Conservation (phyloP, 1,140 invertebrate species). For the Zaprionus inermis region DNA sequence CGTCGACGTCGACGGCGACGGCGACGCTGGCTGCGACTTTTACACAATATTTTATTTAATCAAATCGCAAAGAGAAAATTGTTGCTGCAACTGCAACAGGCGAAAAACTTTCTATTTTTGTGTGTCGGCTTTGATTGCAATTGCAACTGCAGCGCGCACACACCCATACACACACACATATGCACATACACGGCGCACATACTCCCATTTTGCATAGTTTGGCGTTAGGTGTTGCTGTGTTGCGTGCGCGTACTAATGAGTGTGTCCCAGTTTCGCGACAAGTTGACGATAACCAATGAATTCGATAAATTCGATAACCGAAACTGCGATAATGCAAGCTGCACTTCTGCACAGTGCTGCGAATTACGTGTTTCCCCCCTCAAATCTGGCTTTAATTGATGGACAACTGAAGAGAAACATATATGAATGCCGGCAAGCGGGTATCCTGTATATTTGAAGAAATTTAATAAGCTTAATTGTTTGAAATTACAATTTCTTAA, state of each 20-base stretch:
- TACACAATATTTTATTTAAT: conserved; percentile 84
- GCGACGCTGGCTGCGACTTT: conserved; percentile 51
- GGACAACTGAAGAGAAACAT: too few relatives aligned
- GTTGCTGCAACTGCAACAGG: conserved; percentile 59
- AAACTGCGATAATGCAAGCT: too few relatives aligned
- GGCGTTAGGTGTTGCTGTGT: conserved; percentile 53
- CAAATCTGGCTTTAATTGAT: too few relatives aligned
- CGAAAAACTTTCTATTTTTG: conserved; percentile 79
- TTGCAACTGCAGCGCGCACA: conserved; percentile 50
- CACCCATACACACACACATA: conserved; percentile 6
- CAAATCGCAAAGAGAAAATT: conserved; percentile 82
- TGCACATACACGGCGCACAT: conserved; percentile 15
- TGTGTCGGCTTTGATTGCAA: conserved; percentile 61
- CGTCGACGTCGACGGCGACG: neutral
- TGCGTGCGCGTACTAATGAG: conserved; percentile 77
- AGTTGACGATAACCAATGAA: conserved; percentile 34
- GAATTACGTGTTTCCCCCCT: too few relatives aligned
- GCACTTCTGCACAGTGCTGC: too few relatives aligned
- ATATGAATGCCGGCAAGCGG: too few relatives aligned
- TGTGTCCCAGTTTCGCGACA: conserved; percentile 61
- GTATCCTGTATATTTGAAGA: too few relatives aligned
- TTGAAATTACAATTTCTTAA: too few relatives aligned
- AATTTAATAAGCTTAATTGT: too few relatives aligned
- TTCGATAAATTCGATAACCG: conserved; percentile 23
- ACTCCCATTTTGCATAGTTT: conserved; percentile 16